Evolutionary conservation across 2,113 vertebrate species (phyloP).

Genomic region (Sarotherodon lohbergeri): DNA sequence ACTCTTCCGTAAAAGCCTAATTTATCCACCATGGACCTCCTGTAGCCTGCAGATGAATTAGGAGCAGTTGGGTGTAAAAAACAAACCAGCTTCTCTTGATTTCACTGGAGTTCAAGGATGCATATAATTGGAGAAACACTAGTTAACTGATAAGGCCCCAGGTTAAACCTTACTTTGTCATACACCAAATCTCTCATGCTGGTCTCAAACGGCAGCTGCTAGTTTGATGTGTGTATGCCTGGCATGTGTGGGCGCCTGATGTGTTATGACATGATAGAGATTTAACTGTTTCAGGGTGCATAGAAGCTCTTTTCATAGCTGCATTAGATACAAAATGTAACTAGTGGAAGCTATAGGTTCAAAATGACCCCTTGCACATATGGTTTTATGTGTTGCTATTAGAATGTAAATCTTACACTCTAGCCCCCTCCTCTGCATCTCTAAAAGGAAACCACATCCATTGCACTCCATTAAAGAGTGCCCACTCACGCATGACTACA

Average conservation of each 20-base stretch:
- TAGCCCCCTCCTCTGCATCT: neutral
- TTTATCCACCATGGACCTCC: constrained; percentile 88
- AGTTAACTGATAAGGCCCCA: constrained; percentile 75
- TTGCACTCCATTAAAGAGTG: constrained; percentile 51
- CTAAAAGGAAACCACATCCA: constrained; percentile 49
- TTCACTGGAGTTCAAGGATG: constrained; percentile 87
- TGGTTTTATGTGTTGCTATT: constrained; percentile 18
- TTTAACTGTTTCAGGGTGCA: neutral
- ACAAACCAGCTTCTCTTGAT: constrained; percentile 78
- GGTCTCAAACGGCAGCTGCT: neutral
- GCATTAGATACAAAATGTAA: neutral
- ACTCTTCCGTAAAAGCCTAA: constrained; percentile 91
- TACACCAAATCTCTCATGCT: constrained; percentile 22
- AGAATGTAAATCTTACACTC: constrained; percentile 11
- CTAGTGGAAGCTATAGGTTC: neutral
- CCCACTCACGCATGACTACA: constrained; percentile 45
- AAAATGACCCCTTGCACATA: constrained; percentile 18
- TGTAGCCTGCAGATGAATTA: constrained; percentile 83
- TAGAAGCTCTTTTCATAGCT: neutral
- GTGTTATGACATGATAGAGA: neutral
- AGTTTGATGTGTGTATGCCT: neutral
- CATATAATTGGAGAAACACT: constrained; percentile 87
- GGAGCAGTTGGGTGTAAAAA: constrained; percentile 69
- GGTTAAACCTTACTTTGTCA: constrained; percentile 79
- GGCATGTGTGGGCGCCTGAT: neutral